A percentile compares a stretch with the other conserved stretches of the same genome.
phyloP scores from a whole-genome alignment of 2,888 invertebrate genomes.

The Xylophagus ater region DNA sequence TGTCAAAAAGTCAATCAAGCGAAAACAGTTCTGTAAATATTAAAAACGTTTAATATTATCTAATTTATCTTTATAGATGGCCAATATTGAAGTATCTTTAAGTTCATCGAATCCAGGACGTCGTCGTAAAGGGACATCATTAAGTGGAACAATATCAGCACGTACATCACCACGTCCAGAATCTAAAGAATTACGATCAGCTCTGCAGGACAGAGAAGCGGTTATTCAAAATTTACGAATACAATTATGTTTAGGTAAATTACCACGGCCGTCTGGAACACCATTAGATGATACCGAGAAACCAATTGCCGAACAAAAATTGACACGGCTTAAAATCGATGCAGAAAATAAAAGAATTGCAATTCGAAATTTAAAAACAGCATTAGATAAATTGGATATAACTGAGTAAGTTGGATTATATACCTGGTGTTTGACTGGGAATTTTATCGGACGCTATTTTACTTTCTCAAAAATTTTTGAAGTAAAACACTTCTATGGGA shows the following conservation, averaged over 20 bases:
- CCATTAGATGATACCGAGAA: constrained; percentile 45
- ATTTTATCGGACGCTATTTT: too few species aligned
- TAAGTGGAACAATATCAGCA: constrained; percentile 25
- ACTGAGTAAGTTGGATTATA: constrained; percentile 70
- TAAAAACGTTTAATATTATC: too few species aligned
- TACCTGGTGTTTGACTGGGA: too few species aligned
- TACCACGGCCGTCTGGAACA: constrained; percentile 38
- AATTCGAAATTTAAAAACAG: constrained; percentile 69
- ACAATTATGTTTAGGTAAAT: constrained; percentile 34
- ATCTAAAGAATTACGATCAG: constrained; percentile 54
- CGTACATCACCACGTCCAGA: constrained; percentile 22
- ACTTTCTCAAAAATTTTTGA: too few species aligned
- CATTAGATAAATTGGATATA: constrained; percentile 72
- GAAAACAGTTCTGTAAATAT: too few species aligned
- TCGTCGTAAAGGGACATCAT: constrained; percentile 40
- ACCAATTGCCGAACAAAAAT: constrained; percentile 47
- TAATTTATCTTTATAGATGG: constrained; percentile 64
- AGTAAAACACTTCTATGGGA: too few species aligned
- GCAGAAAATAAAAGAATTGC: constrained; percentile 66
- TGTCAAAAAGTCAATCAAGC: too few species aligned
- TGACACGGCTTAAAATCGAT: constrained; percentile 51
- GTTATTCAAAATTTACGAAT: constrained; percentile 57
- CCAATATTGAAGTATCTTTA: constrained; percentile 71
- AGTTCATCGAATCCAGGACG: constrained; percentile 52
- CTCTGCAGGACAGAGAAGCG: constrained; percentile 68